Conservation (phyloP, 2,113 vertebrate genomes). For the Glaucidium brasilianum region DNA sequence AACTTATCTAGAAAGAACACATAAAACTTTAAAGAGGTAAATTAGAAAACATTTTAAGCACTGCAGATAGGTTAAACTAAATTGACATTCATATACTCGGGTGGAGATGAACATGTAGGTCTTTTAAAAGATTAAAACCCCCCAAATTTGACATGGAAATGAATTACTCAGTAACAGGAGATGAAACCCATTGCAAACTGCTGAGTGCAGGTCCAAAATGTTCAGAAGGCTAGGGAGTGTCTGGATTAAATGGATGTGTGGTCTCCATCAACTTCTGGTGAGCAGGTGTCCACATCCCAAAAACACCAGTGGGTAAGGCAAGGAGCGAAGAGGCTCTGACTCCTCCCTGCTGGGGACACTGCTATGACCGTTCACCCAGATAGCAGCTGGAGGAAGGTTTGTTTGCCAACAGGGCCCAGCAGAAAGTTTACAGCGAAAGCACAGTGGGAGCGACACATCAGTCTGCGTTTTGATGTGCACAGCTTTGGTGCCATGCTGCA, state of each 20-base stretch:
- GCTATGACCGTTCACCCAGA: neutral
- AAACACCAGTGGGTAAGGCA: neutral
- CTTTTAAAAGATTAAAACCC: neutral
- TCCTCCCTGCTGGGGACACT: neutral
- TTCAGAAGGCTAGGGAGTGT: neutral
- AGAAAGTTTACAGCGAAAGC: neutral
- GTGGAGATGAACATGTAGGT: neutral
- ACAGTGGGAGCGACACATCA: neutral
- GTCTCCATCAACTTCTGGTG: neutral
- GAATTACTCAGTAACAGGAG: neutral
- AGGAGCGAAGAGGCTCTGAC: neutral
- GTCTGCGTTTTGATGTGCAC: neutral
- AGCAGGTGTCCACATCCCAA: neutral
- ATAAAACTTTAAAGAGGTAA: neutral
- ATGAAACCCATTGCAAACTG: neutral
- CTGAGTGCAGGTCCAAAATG: neutral
- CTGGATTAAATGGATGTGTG: neutral
- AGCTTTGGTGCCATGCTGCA: accelerated
- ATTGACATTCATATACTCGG: neutral
- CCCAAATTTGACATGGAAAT: neutral
- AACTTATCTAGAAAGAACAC: neutral
- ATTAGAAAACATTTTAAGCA: neutral
- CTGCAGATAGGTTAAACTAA: neutral
- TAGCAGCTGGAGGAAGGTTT: neutral
- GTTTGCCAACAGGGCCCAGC: neutral